Percentiles rank a stretch among this genome's conserved stretches.
These are phyloP conservation scores for Otocyon megalotis DNA, from an alignment of 2,113 vertebrate species.

Conservation along the genomic window DNA sequence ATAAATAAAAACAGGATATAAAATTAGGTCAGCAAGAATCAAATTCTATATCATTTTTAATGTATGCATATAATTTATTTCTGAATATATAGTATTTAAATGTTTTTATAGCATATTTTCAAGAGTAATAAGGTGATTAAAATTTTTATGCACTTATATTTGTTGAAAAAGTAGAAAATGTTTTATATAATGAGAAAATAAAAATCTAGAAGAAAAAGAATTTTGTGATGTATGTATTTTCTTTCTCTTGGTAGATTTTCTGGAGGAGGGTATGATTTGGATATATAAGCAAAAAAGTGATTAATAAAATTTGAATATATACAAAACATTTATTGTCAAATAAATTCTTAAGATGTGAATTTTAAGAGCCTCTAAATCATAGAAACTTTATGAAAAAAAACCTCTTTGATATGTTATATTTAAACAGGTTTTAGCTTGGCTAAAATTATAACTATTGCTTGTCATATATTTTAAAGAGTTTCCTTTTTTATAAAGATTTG, in stretches of 20 bases:
- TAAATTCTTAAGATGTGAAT: conserved; percentile 1
- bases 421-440: neutral
- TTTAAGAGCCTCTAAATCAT: neutral
- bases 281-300: neutral
- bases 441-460: conserved; percentile 19
- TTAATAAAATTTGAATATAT: neutral
- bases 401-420: neutral
- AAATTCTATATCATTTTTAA: neutral
- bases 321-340: neutral
- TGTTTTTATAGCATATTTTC: neutral
- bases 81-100: neutral
- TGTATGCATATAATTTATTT: neutral
- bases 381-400: neutral
- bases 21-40: neutral
- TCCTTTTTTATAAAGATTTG: conserved; percentile 17
- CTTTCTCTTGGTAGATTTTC: neutral
- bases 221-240: neutral
- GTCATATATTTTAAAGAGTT: neutral
- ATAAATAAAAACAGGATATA: neutral
- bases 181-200: neutral
- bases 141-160: neutral
- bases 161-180: neutral
- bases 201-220: neutral
- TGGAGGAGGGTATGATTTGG: neutral
- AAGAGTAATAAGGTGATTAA: neutral